phyloP scores from a whole-genome alignment of 2,113 vertebrate species.

The Lota lota region DNA sequence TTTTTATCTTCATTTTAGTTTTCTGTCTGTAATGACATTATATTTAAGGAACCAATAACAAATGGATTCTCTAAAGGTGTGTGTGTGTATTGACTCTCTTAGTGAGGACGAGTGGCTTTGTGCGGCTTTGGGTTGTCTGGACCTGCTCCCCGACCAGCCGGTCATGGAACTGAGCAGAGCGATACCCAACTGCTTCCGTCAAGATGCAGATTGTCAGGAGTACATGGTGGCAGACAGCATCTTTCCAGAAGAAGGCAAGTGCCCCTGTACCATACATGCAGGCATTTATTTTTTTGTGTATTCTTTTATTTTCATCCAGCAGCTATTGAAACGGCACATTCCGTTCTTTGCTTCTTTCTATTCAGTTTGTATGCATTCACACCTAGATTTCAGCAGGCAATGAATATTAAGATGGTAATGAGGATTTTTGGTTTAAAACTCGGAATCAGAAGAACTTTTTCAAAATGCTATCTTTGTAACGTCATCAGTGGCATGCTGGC shows the following conservation, averaged over 20 bases:
- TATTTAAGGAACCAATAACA: background rate
- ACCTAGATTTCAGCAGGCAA: no score
- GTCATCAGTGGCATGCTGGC: no score
- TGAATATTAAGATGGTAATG: no score
- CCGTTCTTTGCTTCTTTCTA: no score
- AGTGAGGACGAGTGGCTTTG: slow-evolving; percentile 89
- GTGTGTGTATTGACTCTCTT: background rate
- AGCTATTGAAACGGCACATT: no score
- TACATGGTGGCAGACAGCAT: background rate
- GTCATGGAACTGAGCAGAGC: slow-evolving; percentile 89
- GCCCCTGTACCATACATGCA: background rate
- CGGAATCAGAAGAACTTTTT: no score
- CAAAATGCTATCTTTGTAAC: no score
- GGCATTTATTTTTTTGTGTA: no score
- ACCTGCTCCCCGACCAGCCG: slow-evolving; percentile 85
- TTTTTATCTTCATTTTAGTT: background rate
- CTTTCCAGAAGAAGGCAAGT: slow-evolving; percentile 20
- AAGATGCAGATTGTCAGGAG: slow-evolving; percentile 36
- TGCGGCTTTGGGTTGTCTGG: slow-evolving; percentile 86
- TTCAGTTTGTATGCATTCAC: no score
- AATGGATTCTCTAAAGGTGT: background rate
- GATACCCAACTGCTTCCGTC: slow-evolving; percentile 77
- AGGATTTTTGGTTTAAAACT: no score
- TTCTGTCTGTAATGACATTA: background rate
- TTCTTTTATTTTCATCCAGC: no score